Evolutionary conservation across 2,888 invertebrate genomes (phyloP).

Genomic region (Flexamia atlantica): DNA sequence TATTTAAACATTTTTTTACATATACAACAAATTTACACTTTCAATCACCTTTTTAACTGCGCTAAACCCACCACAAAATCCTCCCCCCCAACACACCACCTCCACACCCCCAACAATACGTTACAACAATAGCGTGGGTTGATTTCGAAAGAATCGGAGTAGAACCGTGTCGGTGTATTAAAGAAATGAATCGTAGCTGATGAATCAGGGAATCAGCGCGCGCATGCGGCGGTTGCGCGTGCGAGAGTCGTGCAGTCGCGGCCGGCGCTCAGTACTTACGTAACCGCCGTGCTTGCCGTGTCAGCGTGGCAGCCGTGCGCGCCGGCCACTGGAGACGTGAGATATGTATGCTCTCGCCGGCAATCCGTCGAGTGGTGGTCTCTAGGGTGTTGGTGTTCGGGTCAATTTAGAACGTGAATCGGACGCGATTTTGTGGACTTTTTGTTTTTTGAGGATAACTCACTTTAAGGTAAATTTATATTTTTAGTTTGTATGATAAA

Average conservation of each 20-base stretch:
- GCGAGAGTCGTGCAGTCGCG: not conserved
- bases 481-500: not conserved
- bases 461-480: not conserved
- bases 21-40: too few species aligned
- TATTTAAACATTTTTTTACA: too few species aligned
- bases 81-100: too few species aligned
- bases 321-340: too few species aligned
- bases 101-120: not conserved
- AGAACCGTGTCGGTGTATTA: conserved; percentile 17
- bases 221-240: not conserved
- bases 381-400: not conserved
- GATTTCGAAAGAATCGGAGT: not conserved
- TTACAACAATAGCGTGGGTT: not conserved
- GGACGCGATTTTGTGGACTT: not conserved
- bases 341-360: not conserved
- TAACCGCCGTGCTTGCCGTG: not conserved
- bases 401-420: not conserved
- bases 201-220: not conserved
- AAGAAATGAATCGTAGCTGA: conserved; percentile 6
- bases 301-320: not conserved
- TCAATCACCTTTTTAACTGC: too few species aligned
- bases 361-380: not conserved
- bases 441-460: not conserved
- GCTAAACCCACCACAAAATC: too few species aligned
- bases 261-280: not conserved